Evolutionary conservation across 2,888 invertebrate species (phyloP).

Genomic region (Tupiocoris notatus): DNA sequence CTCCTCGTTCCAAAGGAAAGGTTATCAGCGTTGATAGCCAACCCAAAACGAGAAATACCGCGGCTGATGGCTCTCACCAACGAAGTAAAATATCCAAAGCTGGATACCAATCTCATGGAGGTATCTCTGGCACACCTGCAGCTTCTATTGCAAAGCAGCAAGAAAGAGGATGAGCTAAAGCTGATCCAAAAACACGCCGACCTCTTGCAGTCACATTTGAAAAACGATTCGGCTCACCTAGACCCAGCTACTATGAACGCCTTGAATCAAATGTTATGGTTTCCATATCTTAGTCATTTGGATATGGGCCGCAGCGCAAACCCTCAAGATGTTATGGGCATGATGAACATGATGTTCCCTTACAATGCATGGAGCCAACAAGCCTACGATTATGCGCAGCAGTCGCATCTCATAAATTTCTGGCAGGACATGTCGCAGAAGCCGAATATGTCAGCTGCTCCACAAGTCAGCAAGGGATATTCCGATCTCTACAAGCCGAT

Average conservation of each 20-base stretch:
- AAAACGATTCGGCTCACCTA: constrained; percentile 52
- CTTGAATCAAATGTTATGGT: constrained; percentile 72
- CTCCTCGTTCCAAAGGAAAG: constrained; percentile 75
- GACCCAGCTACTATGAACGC: constrained; percentile 69
- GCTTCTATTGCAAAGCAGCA: constrained; percentile 49
- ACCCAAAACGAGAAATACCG: constrained; percentile 75
- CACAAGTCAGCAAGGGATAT: not conserved
- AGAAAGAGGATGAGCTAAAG: constrained; percentile 50
- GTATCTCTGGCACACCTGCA: constrained; percentile 72
- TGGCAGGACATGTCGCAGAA: constrained; percentile 46
- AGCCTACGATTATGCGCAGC: constrained; percentile 45
- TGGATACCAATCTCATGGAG: constrained; percentile 76
- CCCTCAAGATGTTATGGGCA: constrained; percentile 51
- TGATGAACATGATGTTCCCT: constrained; percentile 56
- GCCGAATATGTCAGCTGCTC: constrained; percentile 49
- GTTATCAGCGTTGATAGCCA: constrained; percentile 67
- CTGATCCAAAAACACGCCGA: constrained; percentile 50
- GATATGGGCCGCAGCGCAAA: constrained; percentile 57
- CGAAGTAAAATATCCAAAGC: constrained; percentile 69
- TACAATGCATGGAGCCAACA: constrained; percentile 37
- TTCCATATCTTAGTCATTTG: constrained; percentile 66
- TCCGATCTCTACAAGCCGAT: constrained; percentile 31
- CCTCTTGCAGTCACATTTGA: constrained; percentile 50
- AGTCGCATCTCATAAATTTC: constrained; percentile 36
- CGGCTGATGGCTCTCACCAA: constrained; percentile 64